phyloP scores from a whole-genome alignment of 2,797 vertebrate genomes.

The Nothura maculosa region DNA sequence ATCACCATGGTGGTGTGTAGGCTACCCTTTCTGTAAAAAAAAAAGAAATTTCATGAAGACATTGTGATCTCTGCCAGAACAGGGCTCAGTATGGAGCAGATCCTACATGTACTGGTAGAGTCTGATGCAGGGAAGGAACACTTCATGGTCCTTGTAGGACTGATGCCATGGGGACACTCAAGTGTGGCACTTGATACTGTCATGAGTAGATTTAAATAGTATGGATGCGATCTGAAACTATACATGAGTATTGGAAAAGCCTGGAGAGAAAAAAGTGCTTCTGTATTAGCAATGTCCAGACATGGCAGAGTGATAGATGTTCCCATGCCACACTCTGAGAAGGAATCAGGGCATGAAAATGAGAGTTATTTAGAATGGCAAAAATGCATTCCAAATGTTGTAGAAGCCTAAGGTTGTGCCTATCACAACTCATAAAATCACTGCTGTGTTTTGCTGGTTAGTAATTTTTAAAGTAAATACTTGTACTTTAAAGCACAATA shows the following conservation, averaged over 20 bases:
- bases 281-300: background rate
- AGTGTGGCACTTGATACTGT: background rate
- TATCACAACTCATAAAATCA: background rate
- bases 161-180: background rate
- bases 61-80: background rate
- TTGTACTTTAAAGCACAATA: background rate
- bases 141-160: background rate
- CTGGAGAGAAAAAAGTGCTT: background rate
- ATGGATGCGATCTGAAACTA: background rate
- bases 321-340: background rate
- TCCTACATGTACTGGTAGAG: background rate
- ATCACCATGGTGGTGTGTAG: background rate
- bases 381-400: background rate
- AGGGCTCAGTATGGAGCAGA: background rate
- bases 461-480: background rate
- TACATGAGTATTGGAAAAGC: background rate
- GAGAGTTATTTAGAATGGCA: background rate
- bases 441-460: background rate
- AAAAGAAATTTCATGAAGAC: fast-evolving
- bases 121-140: fast-evolving
- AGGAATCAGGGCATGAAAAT: background rate
- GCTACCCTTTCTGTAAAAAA: background rate
- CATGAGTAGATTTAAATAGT: background rate
- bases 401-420: background rate
- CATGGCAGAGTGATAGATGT: background rate